These are phyloP conservation scores for Bombus picipes DNA, from an alignment of 1,140 invertebrate genomes.

Conservation along the genomic window DNA sequence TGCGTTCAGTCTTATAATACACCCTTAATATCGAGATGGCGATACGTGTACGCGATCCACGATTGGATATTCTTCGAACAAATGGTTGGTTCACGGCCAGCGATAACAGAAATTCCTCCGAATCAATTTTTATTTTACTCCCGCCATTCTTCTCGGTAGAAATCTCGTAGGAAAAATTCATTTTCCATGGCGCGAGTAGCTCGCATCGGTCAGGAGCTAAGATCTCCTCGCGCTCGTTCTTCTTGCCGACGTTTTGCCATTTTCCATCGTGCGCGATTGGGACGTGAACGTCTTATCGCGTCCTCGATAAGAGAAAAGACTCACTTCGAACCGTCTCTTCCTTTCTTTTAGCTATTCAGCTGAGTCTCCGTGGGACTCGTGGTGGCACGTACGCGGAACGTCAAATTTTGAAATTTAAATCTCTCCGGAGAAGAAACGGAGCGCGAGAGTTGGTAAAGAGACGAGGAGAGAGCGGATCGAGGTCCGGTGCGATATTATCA, in stretches of 20 bases:
- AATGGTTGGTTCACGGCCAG: background rate
- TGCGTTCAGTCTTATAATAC: background rate
- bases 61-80: background rate
- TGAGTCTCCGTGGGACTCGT: slow-evolving; percentile 39
- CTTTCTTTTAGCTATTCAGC: background rate
- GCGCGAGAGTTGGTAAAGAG: too few relatives aligned
- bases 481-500: slow-evolving; percentile 43
- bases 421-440: slow-evolving; percentile 60
- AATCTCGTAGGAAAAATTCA: slow-evolving; percentile 16
- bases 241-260: slow-evolving; percentile 50
- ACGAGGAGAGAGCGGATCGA: background rate
- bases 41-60: background rate
- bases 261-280: slow-evolving; percentile 19
- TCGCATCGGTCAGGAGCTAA: slow-evolving; percentile 28
- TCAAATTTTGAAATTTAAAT: slow-evolving; percentile 74
- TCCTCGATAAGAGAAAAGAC: slow-evolving; percentile 58
- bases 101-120: background rate
- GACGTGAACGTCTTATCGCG: slow-evolving; percentile 57
- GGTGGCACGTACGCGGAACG: slow-evolving; percentile 52
- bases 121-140: slow-evolving; percentile 21
- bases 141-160: background rate
- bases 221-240: slow-evolving; percentile 46
- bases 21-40: background rate
- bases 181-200: slow-evolving; percentile 36
- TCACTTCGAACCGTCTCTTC: slow-evolving; percentile 42